phyloP scores from a whole-genome alignment of 2,113 vertebrate species.

The Syrrhaptes paradoxus region DNA sequence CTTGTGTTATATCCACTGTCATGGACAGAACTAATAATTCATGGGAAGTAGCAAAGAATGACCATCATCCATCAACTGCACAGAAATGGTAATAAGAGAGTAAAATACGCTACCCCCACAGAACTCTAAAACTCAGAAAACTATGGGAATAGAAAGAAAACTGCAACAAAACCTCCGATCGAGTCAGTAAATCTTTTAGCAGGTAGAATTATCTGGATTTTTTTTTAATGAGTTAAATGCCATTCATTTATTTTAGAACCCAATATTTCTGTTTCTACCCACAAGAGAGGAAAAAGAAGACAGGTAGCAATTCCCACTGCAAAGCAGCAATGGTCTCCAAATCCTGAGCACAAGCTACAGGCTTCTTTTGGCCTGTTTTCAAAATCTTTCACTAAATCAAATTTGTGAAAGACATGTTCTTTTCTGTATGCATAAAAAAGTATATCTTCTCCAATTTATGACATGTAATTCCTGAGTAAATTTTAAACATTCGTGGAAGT shows the following conservation, averaged over 20 bases:
- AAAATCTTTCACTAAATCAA: background rate
- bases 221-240: background rate
- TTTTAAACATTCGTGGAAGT: background rate
- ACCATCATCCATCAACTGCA: constrained; percentile 10
- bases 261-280: background rate
- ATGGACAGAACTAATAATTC: constrained; percentile 11
- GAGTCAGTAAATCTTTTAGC: background rate
- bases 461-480: background rate
- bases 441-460: background rate
- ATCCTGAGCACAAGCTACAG: background rate
- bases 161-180: background rate
- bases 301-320: background rate
- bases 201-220: background rate
- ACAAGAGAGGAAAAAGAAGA: background rate
- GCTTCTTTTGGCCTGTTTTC: background rate
- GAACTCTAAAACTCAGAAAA: background rate
- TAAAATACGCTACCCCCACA: background rate
- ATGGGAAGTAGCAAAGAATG: background rate
- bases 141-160: background rate
- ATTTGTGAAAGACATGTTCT: background rate
- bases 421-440: background rate
- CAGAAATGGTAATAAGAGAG: background rate
- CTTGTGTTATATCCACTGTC: background rate
- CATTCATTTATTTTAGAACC: background rate
- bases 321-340: background rate